These are phyloP conservation scores for Amblyraja radiata DNA, from an alignment of 2,797 vertebrate species.

Conservation along the genomic window DNA sequence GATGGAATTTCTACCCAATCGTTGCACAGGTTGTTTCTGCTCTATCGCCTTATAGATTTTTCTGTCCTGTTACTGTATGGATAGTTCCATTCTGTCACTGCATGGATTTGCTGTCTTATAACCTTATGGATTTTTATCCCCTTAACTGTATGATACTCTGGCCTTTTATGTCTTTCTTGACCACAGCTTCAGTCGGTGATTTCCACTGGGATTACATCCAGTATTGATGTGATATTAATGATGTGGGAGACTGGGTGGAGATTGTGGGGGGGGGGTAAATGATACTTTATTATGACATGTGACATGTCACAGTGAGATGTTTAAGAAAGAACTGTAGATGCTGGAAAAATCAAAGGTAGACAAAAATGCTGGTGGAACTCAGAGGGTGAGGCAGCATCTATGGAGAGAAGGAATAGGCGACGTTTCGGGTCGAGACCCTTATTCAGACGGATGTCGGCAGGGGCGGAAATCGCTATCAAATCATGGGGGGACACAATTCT, in stretches of 20 bases:
- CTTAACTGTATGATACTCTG: background rate
- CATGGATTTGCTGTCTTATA: background rate
- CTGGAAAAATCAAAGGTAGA: too few species aligned
- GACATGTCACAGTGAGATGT: too few species aligned
- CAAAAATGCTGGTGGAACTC: too few species aligned
- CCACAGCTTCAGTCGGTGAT: background rate
- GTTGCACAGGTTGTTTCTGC: background rate
- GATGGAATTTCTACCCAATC: background rate
- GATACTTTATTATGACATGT: too few species aligned
- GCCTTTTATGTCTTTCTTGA: background rate
- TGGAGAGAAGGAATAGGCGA: too few species aligned
- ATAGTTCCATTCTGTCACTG: background rate
- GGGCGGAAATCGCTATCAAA: too few species aligned
- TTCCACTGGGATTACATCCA: background rate
- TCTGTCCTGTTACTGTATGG: background rate
- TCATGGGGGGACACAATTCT: too few species aligned
- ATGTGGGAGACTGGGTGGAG: background rate
- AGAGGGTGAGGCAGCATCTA: too few species aligned
- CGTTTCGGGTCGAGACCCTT: too few species aligned
- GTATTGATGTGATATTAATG: background rate
- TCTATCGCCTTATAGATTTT: background rate
- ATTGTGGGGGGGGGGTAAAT: too few species aligned
- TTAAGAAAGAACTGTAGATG: too few species aligned
- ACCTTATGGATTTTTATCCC: background rate
- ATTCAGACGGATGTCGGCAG: too few species aligned